Base-by-base conservation (phyloP, 1,140 invertebrate species). In the Armadillidium nasatum region DNA sequence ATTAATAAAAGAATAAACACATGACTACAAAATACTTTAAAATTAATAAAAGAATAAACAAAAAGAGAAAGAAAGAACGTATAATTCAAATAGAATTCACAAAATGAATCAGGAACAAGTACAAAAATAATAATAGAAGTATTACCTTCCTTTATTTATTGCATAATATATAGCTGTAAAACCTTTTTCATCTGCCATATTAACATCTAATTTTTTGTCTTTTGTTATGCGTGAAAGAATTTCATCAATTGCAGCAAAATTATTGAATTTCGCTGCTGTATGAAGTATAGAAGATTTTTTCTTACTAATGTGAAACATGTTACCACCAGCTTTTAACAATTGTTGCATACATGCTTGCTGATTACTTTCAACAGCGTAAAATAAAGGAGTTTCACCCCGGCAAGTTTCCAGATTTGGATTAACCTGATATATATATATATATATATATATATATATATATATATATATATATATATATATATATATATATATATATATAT, bases 371-470 rank as follows among this genome's bases (percentile, higher is more conserved):
- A 60, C 50, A 19, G 50, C 50, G 7, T 60, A 60, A 60, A 60
- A 60, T 15, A 60, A 19, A 13, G 50, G 50, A 13, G 50, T 60
- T 60, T 60, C 50, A 15, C 50, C 50, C 11, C 50, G 1, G 7
- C n/a, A 60, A 60, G 50, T 60, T 60, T 60, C 50, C 50, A 60
- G 19, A 60, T 60, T 19, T 19, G n/a, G n/a, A 19, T 60, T 60
- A 15, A 60, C 50, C 50, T n/a, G n/a, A n/a, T n/a, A n/a, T n/a
- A n/a, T n/a, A n/a, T n/a, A n/a, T n/a, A n/a, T n/a, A n/a, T n/a
- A n/a, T n/a, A n/a, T n/a, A n/a, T n/a, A n/a, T n/a, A n/a, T n/a
- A n/a, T n/a, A n/a, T n/a, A n/a, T n/a, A n/a, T n/a, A n/a, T n/a
- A n/a, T n/a, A n/a, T n/a, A n/a, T n/a, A n/a, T n/a, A n/a, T n/a